Conservation (phyloP, 2,113 vertebrate species). For the Melierax canorus region DNA sequence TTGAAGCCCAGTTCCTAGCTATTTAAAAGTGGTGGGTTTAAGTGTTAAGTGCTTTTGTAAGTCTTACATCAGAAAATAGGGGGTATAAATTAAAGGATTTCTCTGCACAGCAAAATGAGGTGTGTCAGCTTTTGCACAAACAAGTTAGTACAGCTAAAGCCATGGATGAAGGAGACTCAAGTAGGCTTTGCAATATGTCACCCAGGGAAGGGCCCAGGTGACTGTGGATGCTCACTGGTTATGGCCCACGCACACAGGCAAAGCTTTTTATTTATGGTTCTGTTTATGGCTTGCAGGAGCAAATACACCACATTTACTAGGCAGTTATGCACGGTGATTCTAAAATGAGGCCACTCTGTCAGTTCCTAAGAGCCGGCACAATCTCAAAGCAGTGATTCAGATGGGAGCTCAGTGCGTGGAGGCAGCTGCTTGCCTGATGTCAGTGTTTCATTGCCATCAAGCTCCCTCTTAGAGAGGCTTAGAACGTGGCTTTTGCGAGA, state of each 20-base stretch:
- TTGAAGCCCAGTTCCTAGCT: neutral
- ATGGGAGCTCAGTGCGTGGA: neutral
- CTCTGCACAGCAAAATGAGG: neutral
- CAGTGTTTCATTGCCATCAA: neutral
- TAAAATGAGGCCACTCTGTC: neutral
- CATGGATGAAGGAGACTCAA: neutral
- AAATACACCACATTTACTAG: neutral
- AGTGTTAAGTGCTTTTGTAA: neutral
- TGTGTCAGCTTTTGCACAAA: neutral
- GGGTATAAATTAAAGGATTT: neutral
- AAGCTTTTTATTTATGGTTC: neutral
- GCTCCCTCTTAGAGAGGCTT: neutral
- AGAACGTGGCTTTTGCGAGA: neutral
- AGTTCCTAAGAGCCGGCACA: neutral
- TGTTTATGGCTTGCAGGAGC: neutral
- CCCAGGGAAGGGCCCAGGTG: neutral
- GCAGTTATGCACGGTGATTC: neutral
- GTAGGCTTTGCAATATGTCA: neutral
- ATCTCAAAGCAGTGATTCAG: neutral
- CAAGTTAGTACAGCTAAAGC: neutral
- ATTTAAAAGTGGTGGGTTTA: neutral
- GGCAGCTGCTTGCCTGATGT: neutral
- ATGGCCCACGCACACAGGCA: accelerated
- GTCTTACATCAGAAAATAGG: neutral
- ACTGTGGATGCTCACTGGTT: neutral